Base-by-base conservation (phyloP, 1,140 invertebrate genomes). In the Antheraea mylitta region DNA sequence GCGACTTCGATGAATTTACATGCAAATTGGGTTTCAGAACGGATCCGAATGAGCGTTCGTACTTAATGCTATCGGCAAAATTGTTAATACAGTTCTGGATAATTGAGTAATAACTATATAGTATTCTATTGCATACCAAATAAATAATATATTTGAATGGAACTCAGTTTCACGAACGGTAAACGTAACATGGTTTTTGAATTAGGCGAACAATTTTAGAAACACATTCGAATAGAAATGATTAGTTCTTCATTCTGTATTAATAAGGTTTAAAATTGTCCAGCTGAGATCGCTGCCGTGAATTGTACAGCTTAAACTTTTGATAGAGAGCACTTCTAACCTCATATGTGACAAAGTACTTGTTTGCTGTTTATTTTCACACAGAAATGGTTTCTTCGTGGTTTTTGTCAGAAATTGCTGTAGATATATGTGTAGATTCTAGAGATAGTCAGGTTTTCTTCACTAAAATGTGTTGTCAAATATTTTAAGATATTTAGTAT, bases 1-100 rank as follows among this genome's bases (percentile, higher is more conserved):
- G 75, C 76, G 80, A 81, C 81, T 81, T 83, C 81, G 79, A 76
- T 73, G 78, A 74, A 83, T 83, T 83, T 83, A 82, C 80, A 83
- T 83, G 80, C 78, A 83, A 83, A 83, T 83, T 81, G 80, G 78
- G 81, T 80, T 83, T 83, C 70, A 72, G 74, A 81, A 78, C 77
- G 78, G 78, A 82, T 83, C 60, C 65, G 64, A 69, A 69, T 79
- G 78, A 81, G 77, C 81, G 81, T 74, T 76, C 76, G 77, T 80
- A 82, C 75, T 82, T 79, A 80, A 82, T 73, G 75, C 74, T 71
- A 66, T 69, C 66, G 67, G 58, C 77, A 66, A 71, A 67, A 38
- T 59, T 73, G 71, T 71, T 66, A 66, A 63, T 18, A 7, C 60
- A 64, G 66, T 9, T n/a, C 45, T 10, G 16, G 18, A 6, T 61